Evolutionary conservation across 2,113 vertebrate species (phyloP), one percentile per base, ranked within the genome.

Genomic region (Riparia riparia): DNA sequence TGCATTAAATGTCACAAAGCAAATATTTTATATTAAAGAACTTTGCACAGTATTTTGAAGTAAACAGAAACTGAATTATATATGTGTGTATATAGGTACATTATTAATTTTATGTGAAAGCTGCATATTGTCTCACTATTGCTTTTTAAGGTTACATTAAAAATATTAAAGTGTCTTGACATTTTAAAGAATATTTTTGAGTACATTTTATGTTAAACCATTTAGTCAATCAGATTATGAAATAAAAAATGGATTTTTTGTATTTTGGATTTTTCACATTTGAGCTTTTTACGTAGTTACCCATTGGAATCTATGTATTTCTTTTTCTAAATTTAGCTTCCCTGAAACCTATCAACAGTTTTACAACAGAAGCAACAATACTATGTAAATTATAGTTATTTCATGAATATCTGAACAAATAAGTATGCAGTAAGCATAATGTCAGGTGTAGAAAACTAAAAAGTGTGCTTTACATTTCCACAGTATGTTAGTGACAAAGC

Each of bases 11-110:
- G 19, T 57, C 29, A n/a, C 45, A 70, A 77, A 88, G 58, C 15
- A 88, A 94, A 42, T 69, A 26, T 39, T 72, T 84, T 71, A 51
- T 51, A 26, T 74, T 87, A 56, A 93, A 74, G 56, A 71, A 53
- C 16, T 80, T 92, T 44, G 24, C 54, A 10, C 10, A 15, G 4
- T 65, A 57, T 51, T 44, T 6, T 68, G 45, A 82, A 91, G 19
- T 80, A 88, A 83, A 90, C 26, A 12, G 37, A 72, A 83, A 70
- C 14, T 42, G n/a, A 80, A 45, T 45, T 88, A 12, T 49, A 14
- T 29, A 1, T 37, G 0, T 69, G 7, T 53, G 3, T 60, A 13
- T 60, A 16, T 24, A 57, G 14, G 32, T 41, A 51, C 5, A 17
- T 57, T 58, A 34, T 41, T 79, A 12, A 58, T 87, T 86, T 84